A percentile compares a stretch with the other conserved stretches of the same genome.
Conservation (phyloP, 2,797 vertebrate genomes). For the Acestrorhynchus altus region DNA sequence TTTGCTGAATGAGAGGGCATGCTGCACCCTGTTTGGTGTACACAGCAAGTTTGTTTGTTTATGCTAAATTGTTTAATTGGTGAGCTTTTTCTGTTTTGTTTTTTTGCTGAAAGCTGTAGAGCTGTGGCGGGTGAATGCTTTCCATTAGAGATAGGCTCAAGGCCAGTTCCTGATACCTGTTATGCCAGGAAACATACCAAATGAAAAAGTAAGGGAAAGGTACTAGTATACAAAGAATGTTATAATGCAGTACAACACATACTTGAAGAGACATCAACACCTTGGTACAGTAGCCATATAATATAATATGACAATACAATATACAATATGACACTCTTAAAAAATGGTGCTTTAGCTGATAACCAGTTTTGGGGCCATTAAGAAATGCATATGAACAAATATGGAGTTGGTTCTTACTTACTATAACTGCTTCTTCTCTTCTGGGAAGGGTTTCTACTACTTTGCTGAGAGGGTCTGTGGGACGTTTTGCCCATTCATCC, state of each 20-base stretch:
- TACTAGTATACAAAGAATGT: neutral
- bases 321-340: no score
- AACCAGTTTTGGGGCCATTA: no score
- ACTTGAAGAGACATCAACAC: no score
- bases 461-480: no score
- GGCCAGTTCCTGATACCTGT: neutral
- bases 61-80: conserved; percentile 15
- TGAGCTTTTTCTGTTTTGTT: conserved; percentile 8
- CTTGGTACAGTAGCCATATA: no score
- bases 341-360: no score
- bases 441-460: no score
- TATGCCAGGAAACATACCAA: neutral
- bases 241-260: neutral
- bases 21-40: conserved; percentile 23
- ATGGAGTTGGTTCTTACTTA: no score
- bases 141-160: neutral
- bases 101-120: conserved; percentile 18
- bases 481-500: no score
- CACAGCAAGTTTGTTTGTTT: conserved; percentile 30
- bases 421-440: no score
- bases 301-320: no score
- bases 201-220: neutral
- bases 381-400: no score
- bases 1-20: neutral
- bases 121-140: neutral